Evolutionary conservation across 2,797 vertebrate genomes (phyloP).

Genomic region (Falco peregrinus): DNA sequence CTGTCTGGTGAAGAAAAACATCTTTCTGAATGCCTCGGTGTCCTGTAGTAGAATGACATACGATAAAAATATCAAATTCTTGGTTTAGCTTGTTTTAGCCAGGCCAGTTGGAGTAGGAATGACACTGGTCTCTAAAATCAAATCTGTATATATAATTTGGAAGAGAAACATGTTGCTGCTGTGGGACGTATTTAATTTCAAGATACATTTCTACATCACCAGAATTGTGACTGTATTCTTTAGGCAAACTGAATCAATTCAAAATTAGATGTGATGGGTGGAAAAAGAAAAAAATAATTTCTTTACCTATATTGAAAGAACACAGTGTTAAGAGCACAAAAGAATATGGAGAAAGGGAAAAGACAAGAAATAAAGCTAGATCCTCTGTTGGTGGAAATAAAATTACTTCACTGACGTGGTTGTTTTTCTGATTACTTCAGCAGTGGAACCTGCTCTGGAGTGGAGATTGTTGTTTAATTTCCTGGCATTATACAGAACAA

Average conservation of each 20-base stretch:
- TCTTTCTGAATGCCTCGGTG: neutral
- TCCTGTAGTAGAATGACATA: neutral
- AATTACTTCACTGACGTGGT: neutral
- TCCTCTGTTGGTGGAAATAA: neutral
- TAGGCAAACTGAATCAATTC: neutral
- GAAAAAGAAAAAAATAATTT: neutral
- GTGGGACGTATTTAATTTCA: neutral
- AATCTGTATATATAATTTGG: neutral
- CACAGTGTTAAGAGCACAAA: neutral
- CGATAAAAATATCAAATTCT: neutral
- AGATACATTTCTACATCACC: neutral
- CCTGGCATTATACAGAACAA: neutral
- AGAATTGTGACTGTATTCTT: neutral
- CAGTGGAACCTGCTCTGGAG: neutral
- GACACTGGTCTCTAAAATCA: neutral
- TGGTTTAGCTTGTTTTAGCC: neutral
- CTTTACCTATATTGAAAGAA: neutral
- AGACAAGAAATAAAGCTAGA: neutral
- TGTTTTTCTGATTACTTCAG: neutral
- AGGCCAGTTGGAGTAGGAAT: neutral
- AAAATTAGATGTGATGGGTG: neutral
- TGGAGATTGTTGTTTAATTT: constrained; percentile 15
- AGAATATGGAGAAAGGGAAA: neutral
- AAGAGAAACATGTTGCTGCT: neutral
- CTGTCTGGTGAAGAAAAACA: constrained; percentile 15